Base-by-base conservation (phyloP, 2,888 invertebrate species). In the Vannuccia rotundouncinata region DNA sequence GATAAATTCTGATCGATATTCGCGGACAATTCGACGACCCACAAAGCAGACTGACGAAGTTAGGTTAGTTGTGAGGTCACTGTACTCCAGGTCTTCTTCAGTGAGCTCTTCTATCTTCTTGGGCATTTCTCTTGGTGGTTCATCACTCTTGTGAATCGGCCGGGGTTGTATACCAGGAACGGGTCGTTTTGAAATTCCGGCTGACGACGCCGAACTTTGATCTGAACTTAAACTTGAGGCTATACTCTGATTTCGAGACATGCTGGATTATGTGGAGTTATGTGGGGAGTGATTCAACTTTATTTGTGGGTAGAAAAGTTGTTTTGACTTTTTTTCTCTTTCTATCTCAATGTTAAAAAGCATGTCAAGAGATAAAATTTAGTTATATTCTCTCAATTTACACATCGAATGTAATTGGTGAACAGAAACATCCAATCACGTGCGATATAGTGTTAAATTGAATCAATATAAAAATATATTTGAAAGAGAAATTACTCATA, bases 1-100 rank as follows among this genome's bases (percentile, higher is more conserved):
- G 10, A 80, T 29, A 29, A 80, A 80, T 1, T 79, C 80, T 1
- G 78, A 80, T 25, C 80, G 59, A 79, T 80, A 80, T 76, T 80
- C 80, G n/a, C 80, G 80, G 5, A 28, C 13, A 22, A 80, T 79
- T 22, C 31, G 25, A 25, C 78, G 45, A 1, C 80, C 80, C 22
- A 80, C 29, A n/a, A 80, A 79, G 22, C 78, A 28, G 13, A 80
- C 78, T 0, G 80, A 80, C 28, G 79, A 79, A 29, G 80, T 80
- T 10, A 59, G 78, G 31, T 80, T 76, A 1, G 77, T 80, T 29
- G 80, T 80, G 29, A 28, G 59, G 29, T 78, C 78, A 78, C 28
- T 60, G 27, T 60, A 78, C 66, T 78, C 78, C 66, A 66, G 66
- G 22, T 66, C 66, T 22, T 66, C 66, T 27, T 66, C 66, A 27